A percentile compares a stretch with the other conserved stretches of the same genome.
Conservation (phyloP, 2,888 invertebrate species). For the Phorcus lineatus region DNA sequence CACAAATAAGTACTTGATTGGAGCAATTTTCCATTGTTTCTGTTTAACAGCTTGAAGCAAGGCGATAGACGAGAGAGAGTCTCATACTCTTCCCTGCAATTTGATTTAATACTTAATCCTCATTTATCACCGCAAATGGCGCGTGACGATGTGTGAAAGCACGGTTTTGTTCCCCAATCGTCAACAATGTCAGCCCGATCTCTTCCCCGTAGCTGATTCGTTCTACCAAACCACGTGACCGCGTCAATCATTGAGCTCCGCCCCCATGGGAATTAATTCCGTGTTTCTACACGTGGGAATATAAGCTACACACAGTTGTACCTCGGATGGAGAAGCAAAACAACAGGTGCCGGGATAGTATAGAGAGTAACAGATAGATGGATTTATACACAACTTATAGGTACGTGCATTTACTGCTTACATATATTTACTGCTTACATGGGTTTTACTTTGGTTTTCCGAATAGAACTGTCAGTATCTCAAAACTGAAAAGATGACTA, state of each 20-base stretch:
- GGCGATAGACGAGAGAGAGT: not conserved
- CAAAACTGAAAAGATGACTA: too few relatives aligned
- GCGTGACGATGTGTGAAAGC: conserved; percentile 15
- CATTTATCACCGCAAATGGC: conserved; percentile 4
- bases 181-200: not conserved
- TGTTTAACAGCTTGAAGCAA: not conserved
- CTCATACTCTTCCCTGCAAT: not conserved
- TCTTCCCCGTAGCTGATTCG: not conserved
- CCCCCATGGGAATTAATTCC: conserved; percentile 5
- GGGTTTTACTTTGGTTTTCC: too few relatives aligned
- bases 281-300: conserved; percentile 21
- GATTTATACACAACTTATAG: not conserved
- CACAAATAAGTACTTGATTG: not conserved
- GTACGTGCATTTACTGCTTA: not conserved
- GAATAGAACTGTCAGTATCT: too few relatives aligned
- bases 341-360: not conserved
- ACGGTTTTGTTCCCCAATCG: not conserved
- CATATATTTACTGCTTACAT: too few relatives aligned
- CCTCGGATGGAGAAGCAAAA: not conserved
- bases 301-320: not conserved
- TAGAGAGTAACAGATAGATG: not conserved
- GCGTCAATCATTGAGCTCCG: not conserved
- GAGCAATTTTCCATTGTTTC: not conserved
- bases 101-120: conserved; percentile 17
- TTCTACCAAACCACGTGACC: not conserved